Percentiles rank a stretch among this genome's conserved stretches.
Evolutionary conservation across 2,113 vertebrate genomes (phyloP).

Genomic region (Rhynchopsitta pachyrhyncha): DNA sequence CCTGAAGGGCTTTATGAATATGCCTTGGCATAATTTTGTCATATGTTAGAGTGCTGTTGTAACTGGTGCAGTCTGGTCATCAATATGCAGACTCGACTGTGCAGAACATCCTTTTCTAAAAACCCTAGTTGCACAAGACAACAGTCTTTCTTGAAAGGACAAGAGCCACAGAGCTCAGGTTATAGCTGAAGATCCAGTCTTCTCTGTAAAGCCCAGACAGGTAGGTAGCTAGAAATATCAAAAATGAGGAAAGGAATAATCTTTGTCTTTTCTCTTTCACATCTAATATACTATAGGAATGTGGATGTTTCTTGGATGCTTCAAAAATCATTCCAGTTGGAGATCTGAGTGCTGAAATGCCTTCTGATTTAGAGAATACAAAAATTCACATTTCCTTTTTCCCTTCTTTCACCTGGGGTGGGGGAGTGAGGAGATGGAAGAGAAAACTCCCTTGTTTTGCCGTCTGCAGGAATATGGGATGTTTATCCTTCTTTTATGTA

Average conservation of each 20-base stretch:
- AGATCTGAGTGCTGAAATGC: not conserved
- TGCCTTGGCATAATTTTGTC: not conserved
- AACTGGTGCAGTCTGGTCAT: not conserved
- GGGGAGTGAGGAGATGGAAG: not conserved
- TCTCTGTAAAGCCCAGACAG: not conserved
- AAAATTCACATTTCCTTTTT: not conserved
- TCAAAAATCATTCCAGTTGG: not conserved
- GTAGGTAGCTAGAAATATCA: not conserved
- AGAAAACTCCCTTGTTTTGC: not conserved
- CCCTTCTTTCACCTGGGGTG: not conserved
- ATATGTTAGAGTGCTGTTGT: not conserved
- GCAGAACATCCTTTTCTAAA: not conserved
- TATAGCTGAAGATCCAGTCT: not conserved
- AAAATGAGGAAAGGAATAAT: not conserved
- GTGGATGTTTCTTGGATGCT: not conserved
- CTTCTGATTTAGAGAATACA: not conserved
- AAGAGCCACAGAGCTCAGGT: not conserved
- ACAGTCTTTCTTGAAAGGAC: not conserved
- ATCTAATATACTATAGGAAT: not conserved
- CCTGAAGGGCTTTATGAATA: not conserved
- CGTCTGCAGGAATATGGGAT: rapidly evolving
- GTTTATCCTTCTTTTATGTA: not conserved
- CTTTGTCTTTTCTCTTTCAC: not conserved
- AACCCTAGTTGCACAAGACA: not conserved
- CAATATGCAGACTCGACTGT: not conserved